Evolutionary conservation across 2,888 invertebrate genomes (phyloP), one percentile per base, ranked within the genome.

Genomic region (Harpagoxenus sublaevis): DNA sequence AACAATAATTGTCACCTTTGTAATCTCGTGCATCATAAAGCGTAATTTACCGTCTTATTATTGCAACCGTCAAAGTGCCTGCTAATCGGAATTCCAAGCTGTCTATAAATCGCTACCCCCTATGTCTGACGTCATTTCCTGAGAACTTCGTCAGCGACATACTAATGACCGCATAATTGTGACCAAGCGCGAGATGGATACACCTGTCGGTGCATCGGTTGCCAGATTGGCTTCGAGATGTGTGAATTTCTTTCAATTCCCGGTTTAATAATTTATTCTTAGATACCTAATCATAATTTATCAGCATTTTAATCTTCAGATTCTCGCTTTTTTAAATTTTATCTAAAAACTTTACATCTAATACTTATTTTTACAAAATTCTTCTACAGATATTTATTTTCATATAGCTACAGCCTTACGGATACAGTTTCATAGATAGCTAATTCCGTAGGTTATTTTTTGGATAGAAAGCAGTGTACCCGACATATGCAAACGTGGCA

Each of bases 81-180:
- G 71, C 85, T 90, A 87, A 91, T 91, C 89, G 88, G 88, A 86
- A 90, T 89, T 91, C 78, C 82, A 82, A 71, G 83, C 87, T 84
- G 83, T 87, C 86, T 89, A 87, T 90, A 88, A 89, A 87, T 90
- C 87, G 90, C 84, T 86, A 71, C 78, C 79, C 78, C 79, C 82
- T 83, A 86, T 79, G 73, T 83, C 82, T 92, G 92, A 92, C 91
- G 93, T 93, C 92, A 93, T 89, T 90, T 93, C 91, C 92, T 89
- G 89, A 77, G 82, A 86, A 84, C 84, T 83, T 86, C 86, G 86
- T 73, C 86, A 74, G 57, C 83, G 87, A 89, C 92, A 93, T 93
- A 93, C 92, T 92, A 93, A 93, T 92, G 92, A 85, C 31, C 70
- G 84, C 81, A 83, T 88, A 86, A 90, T 88, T 87, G 79, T 62